Evolutionary conservation across 2,113 vertebrate species (phyloP).

Genomic region (Rhea pennata): DNA sequence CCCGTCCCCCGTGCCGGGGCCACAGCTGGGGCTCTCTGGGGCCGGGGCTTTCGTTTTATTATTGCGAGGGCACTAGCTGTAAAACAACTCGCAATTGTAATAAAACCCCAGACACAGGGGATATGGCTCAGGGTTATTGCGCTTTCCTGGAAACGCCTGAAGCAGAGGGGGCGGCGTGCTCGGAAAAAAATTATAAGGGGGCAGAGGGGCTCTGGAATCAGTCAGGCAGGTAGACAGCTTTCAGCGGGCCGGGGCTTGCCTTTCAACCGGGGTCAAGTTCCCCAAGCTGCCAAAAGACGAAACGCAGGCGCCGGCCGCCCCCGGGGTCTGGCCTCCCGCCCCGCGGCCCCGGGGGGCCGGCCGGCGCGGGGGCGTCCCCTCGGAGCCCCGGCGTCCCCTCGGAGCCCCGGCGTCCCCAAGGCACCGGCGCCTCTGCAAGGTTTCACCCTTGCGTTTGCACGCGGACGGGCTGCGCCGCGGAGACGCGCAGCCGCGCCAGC

Average conservation of each 20-base stretch:
- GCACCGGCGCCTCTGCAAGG: too few relatives aligned
- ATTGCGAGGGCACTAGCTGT: neutral
- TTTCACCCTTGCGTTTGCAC: too few relatives aligned
- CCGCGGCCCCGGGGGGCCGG: neutral
- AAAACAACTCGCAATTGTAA: constrained; percentile 1
- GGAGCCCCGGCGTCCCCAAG: neutral
- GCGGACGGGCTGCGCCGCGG: too few relatives aligned
- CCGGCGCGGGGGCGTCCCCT: neutral
- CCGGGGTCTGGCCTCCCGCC: neutral
- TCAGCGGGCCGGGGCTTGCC: constrained; percentile 17
- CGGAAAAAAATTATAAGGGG: constrained; percentile 29
- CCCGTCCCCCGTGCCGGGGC: neutral
- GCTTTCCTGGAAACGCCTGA: constrained; percentile 26
- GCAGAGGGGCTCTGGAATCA: constrained; percentile 51
- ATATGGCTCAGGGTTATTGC: constrained; percentile 12
- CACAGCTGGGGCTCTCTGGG: neutral
- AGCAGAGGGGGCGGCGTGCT: neutral
- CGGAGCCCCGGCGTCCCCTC: neutral
- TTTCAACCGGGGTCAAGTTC: constrained; percentile 51
- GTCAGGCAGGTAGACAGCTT: constrained; percentile 46
- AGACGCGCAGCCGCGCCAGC: too few relatives aligned
- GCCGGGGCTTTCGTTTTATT: constrained; percentile 11
- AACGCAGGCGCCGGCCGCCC: neutral
- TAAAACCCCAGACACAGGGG: constrained; percentile 60
- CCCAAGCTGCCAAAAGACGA: constrained; percentile 38